Percentiles rank a stretch among this genome's conserved stretches.
Conservation (phyloP, 2,113 vertebrate species). For the Cebidichthys violaceus region DNA sequence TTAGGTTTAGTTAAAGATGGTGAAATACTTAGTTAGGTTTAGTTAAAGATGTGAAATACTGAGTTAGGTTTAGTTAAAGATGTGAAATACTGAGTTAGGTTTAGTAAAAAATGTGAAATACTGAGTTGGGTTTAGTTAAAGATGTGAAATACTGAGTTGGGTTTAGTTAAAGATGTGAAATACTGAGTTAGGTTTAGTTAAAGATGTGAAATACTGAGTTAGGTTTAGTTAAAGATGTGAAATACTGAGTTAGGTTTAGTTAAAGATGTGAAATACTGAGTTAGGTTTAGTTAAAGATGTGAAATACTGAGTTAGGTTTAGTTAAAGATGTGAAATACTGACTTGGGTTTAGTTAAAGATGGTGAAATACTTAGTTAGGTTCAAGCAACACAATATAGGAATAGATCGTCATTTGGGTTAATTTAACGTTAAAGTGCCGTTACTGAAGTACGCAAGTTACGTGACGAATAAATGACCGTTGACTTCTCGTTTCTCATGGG, state of each 20-base stretch:
- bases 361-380: not conserved
- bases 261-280: too few species aligned
- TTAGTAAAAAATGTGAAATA: not conserved
- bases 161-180: not conserved
- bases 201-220: too few species aligned
- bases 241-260: not conserved
- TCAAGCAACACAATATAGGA: too few species aligned
- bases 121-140: too few species aligned
- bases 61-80: not conserved
- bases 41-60: not conserved
- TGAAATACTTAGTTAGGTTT: not conserved
- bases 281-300: too few species aligned
- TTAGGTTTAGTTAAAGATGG: not conserved
- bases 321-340: not conserved
- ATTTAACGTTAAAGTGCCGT: not conserved
- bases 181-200: too few species aligned
- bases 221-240: not conserved
- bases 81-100: not conserved
- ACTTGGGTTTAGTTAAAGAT: not conserved
- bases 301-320: not conserved
- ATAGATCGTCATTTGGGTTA: too few species aligned
- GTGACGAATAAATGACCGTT: too few species aligned
- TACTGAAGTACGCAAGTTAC: too few species aligned
- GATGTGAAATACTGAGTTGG: too few species aligned
- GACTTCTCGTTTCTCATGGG: too few species aligned